These are phyloP conservation scores for Bombyx mori DNA, from an alignment of 1,140 invertebrate genomes.

Conservation along the genomic window ASM3026992v2 NC_085107.1:8047001-8047500, in stretches of 20 bases:
- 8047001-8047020: constrained; percentile 93
- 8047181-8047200: constrained; percentile 97
- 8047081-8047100: constrained; percentile 90
- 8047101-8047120: constrained; percentile 96
- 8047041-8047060: constrained; percentile 84
- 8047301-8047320: constrained; percentile 53
- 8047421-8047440: constrained; percentile 89
- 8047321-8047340: constrained; percentile 68
- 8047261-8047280: constrained; percentile 94
- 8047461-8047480: constrained; percentile 86
- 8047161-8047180: constrained; percentile 96
- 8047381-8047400: constrained; percentile 42
- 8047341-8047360: constrained; percentile 27
- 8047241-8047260: constrained; percentile 91
- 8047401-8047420: constrained; percentile 81
- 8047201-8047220: constrained; percentile 97
- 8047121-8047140: constrained; percentile 93
- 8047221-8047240: constrained; percentile 92
- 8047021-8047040: constrained; percentile 91
- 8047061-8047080: constrained; percentile 87
- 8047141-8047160: constrained; percentile 94
- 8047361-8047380: constrained; percentile 50
- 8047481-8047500: constrained; percentile 81
- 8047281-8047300: constrained; percentile 81
- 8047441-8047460: constrained; percentile 81